phyloP scores from a whole-genome alignment of 2,888 invertebrate genomes.

The Ctena decussata region DNA sequence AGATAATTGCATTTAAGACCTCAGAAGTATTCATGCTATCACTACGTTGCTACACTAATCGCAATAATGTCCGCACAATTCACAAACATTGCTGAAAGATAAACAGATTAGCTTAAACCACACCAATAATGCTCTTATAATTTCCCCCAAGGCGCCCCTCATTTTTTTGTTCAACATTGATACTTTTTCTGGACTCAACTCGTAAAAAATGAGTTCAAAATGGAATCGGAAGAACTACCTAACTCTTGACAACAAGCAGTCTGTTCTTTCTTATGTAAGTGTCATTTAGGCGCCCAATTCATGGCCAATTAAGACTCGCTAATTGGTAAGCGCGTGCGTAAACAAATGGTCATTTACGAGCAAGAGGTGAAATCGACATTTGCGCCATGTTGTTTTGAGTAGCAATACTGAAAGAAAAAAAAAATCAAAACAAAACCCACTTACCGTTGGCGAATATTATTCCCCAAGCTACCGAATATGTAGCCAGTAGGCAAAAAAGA shows the following conservation, averaged over 20 bases:
- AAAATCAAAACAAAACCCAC: neutral
- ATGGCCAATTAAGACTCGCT: neutral
- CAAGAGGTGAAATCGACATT: constrained; percentile 8
- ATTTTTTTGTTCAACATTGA: constrained; percentile 25
- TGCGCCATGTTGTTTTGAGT: constrained; percentile 15
- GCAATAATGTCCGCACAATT: neutral
- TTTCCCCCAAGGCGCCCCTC: constrained; percentile 36
- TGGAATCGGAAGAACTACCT: neutral
- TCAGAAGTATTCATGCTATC: neutral
- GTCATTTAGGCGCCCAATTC: too few relatives aligned
- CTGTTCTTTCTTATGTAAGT: too few relatives aligned
- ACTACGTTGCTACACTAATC: neutral
- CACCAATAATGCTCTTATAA: neutral
- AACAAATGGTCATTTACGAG: constrained; percentile 4
- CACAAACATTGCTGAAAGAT: neutral
- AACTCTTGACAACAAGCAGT: too few relatives aligned
- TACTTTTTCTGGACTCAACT: constrained; percentile 5
- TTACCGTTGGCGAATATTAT: neutral
- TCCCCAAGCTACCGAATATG: neutral
- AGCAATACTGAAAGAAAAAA: neutral
- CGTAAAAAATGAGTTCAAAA: neutral
- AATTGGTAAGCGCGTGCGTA: neutral
- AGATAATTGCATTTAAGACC: neutral
- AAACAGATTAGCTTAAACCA: neutral
- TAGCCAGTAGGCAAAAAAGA: constrained; percentile 25